Base-by-base conservation (phyloP, 2,113 vertebrate species). In the Ammodytes marinus region DNA sequence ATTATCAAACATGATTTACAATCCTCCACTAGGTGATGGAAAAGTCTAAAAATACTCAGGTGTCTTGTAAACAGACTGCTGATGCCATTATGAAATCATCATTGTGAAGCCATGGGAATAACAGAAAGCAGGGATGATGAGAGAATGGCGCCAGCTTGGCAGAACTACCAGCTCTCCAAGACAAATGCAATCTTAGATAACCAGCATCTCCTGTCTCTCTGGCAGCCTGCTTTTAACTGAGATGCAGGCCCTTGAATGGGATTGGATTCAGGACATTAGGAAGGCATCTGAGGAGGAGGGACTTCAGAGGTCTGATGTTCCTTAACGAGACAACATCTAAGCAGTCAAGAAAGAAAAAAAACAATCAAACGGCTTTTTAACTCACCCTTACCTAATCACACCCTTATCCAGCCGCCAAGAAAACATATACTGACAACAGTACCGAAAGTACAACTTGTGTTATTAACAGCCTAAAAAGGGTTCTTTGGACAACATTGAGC, bases 121-220 rank as follows among this genome's bases (percentile, higher is more conserved):
- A 82, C 43, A 76, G 17, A 45, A 52, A 39, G 74, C 63, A 3
- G 13, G 46, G 79, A 57, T 37, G 39, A 54, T 65, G 57, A 50
- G 68, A 61, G 74, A 82, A 63, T 9, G 73, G 86, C 50, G 52
- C 73, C 82, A 74, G 69, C 37, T 37, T 65, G 76, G 80, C 84
- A 83, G 57, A 80, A 74, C 70, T 39, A 46, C 45, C 76, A 74
- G 84, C 82, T 70, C 83, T 71, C 69, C 5, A 49, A 73, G 45
- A 71, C 75, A 74, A 87, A 92, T 90, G 83, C 60, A 89, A 91
- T 90, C 72, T 80, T 63, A 60, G 61, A 54, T 84, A 89, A 86
- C 69, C 86, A 61, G 75, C 84, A 75, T 19, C 69, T 79, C 42
- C 65, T 37, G 72, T 1, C 27, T 73, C 57, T 52, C 74, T 8